Conservation (phyloP, 2,797 vertebrate genomes). For the Sebastes iracundus region DNA sequence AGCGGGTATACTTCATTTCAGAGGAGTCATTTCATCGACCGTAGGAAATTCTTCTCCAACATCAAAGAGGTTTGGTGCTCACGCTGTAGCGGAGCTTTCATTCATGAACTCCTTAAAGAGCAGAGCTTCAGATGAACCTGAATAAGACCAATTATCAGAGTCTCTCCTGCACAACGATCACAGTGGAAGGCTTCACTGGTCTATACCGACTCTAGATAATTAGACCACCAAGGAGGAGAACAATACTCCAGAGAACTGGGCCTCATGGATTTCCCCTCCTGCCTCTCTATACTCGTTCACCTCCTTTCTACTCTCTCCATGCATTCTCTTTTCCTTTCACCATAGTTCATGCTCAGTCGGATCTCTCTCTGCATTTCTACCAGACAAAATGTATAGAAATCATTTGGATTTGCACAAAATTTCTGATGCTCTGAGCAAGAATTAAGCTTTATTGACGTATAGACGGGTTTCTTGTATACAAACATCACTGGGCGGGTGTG, state of each 20-base stretch:
- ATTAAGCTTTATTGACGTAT: background rate
- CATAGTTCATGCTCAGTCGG: background rate
- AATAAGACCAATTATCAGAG: slow-evolving; percentile 30
- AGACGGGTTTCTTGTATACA: too few species aligned
- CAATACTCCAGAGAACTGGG: background rate
- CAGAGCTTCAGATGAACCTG: slow-evolving; percentile 14
- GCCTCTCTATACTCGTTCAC: background rate
- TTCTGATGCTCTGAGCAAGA: background rate
- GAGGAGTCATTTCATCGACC: slow-evolving; percentile 1
- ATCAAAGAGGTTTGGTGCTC: slow-evolving; percentile 19
- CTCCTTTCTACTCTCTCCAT: background rate
- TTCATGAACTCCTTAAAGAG: background rate
- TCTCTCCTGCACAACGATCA: slow-evolving; percentile 3
- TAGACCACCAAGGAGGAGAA: slow-evolving; percentile 53
- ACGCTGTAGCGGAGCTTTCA: background rate
- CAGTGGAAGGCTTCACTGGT: background rate
- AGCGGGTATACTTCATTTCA: slow-evolving; percentile 20
- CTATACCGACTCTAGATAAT: slow-evolving; percentile 29
- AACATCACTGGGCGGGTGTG: too few species aligned
- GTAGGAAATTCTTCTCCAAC: slow-evolving; percentile 13
- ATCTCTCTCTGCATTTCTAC: background rate
- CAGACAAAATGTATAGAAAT: background rate
- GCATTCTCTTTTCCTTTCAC: background rate
- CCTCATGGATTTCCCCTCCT: background rate
- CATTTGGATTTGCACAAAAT: background rate